Evolutionary conservation across 53 echinoderm and acorn worm species (phyloP).

Genomic region (Mesocentrotus franciscanus): DNA sequence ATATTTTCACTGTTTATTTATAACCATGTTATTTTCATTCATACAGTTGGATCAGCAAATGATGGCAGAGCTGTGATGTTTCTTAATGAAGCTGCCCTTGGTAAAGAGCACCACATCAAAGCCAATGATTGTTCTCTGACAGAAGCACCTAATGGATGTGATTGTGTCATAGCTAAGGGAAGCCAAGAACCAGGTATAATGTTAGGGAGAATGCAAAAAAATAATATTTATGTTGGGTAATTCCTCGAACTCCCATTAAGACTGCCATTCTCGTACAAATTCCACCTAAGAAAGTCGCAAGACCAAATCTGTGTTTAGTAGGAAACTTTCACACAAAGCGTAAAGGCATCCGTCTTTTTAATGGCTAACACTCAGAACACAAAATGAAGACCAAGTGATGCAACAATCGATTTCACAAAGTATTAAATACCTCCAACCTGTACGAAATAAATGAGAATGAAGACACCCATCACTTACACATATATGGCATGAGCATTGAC

Average conservation of each 20-base stretch:
- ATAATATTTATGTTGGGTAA: background rate
- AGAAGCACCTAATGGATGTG: slow-evolving; percentile 74
- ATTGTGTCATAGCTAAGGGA: slow-evolving; percentile 92
- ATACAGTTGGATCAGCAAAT: slow-evolving; percentile 24
- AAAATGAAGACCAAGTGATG: too few relatives aligned
- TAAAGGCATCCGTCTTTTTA: too few relatives aligned
- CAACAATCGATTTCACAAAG: too few relatives aligned
- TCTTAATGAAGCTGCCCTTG: slow-evolving; percentile 90
- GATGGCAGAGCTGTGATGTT: slow-evolving; percentile 90
- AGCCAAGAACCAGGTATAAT: slow-evolving; percentile 87
- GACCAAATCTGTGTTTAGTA: too few relatives aligned
- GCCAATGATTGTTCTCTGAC: slow-evolving; percentile 70
- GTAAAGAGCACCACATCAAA: slow-evolving; percentile 83
- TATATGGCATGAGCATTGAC: too few relatives aligned
- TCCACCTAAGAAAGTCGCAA: too few relatives aligned
- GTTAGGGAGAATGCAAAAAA: background rate
- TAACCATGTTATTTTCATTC: background rate
- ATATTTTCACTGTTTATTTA: background rate
- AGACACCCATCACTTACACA: too few relatives aligned
- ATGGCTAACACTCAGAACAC: too few relatives aligned
- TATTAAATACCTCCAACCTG: too few relatives aligned
- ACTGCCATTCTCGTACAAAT: background rate
- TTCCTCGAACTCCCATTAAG: too few relatives aligned
- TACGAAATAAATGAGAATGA: too few relatives aligned
- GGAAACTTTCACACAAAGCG: too few relatives aligned